Base-by-base conservation (phyloP, 2,797 vertebrate species). In the Cynodonichthys magdalenae region DNA sequence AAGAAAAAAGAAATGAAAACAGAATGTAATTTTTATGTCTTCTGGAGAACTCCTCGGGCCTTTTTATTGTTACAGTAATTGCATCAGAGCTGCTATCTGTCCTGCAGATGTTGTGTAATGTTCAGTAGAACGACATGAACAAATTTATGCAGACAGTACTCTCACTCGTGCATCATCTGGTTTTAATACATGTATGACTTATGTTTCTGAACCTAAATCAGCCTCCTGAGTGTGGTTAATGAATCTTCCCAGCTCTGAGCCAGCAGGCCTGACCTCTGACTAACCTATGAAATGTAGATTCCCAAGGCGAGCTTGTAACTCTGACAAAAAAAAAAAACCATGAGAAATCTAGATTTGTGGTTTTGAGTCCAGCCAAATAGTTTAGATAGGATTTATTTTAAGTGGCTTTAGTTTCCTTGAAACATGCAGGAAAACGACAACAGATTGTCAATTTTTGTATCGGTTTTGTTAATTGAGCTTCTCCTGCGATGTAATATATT, bases 211-310 rank as follows among this genome's bases (percentile, higher is more conserved):
- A 71, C 61, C 62, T 59, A 48, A 41, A 58, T 50, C 42, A 48
- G 24, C 62, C 49, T 64, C 48, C 68, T 15, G 66, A 63, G 61
- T 69, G 53, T 19, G 24, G 6, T 66, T 63, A 44, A 60, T 49
- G 58, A 69, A 45, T 47, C 42, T 3, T 59, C 45, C 31, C 31
- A 53, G 6, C 63, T 64, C 74, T 83, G 64, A 85, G 69, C 74
- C 78, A 74, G 63, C 71, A n/a, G 7, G 41, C 12, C 50, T 67
- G 69, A 84, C 81, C 63, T 60, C 66, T 51, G 53, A 64, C 59
- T 51, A 27, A 34, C 7, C 50, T 0, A 4, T 53, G 19, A 57
- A 12, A 67, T 41, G 61, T 63, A 41, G 7, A 20, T 48, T 62
- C 28, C 9, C 15, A 12, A 52, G 24, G 50, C 12, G 7, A 55